A percentile compares a stretch with the other conserved stretches of the same genome.
Conservation (phyloP, 1,140 invertebrate species). For the Rhysida immarginata region DNA sequence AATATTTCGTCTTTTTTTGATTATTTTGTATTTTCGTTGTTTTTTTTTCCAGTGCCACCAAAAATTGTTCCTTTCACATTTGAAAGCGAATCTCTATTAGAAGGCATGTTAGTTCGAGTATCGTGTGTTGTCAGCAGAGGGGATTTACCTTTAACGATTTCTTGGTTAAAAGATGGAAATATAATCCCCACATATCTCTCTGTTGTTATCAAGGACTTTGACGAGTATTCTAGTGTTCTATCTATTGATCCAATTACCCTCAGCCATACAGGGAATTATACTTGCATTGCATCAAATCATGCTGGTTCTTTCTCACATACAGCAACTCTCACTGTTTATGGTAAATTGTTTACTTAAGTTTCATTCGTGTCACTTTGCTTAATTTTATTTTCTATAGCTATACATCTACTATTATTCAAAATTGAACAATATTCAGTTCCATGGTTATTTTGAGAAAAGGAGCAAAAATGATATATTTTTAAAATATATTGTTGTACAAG, state of each 20-base stretch:
- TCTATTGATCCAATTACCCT: constrained; percentile 28
- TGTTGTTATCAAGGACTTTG: constrained; percentile 30
- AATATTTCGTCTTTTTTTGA: too few species aligned
- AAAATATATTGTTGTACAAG: too few species aligned
- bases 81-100: neutral
- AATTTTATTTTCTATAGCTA: too few species aligned
- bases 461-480: too few species aligned
- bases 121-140: too few species aligned
- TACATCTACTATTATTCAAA: too few species aligned
- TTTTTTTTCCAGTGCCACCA: too few species aligned
- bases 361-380: too few species aligned
- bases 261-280: constrained; percentile 61
- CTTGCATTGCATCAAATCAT: constrained; percentile 58
- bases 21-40: neutral
- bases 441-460: too few species aligned
- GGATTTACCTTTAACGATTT: too few species aligned
- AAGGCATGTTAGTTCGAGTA: neutral
- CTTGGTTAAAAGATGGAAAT: constrained; percentile 51
- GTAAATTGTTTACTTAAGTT: too few species aligned
- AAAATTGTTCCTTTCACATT: neutral
- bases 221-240: constrained; percentile 22
- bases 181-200: constrained; percentile 30
- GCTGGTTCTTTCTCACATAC: constrained; percentile 36
- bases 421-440: too few species aligned
- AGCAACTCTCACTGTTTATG: neutral